Evolutionary conservation across 2,113 vertebrate species (phyloP), one percentile per base, ranked within the genome.

Genomic region (Corythoichthys intestinalis): DNA sequence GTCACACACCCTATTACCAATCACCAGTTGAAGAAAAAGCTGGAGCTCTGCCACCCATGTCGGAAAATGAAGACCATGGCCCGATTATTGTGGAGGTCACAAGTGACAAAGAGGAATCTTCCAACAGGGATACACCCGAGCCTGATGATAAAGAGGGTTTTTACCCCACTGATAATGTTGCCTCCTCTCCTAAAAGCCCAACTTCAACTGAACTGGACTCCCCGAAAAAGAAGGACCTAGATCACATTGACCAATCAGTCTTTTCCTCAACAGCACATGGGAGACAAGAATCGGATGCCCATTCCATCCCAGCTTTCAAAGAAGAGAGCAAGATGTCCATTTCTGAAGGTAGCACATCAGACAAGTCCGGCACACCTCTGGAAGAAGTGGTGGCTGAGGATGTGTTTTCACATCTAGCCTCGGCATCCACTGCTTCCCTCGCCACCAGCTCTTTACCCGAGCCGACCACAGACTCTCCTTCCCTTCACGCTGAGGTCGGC

Each of bases 241-340:
- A 72, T 17, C 87, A 91, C 80, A 90, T 79, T 74, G 91, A 81
- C 46, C 78, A 85, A 57, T 87, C 93, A 53, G 28, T 84, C 48
- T 77, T 83, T 50, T 83, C 64, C 50, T 76, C 85, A 66, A 75
- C 78, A 54, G 70, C 74, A 39, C 4, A 70, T 62, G 87, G 86
- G 70, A 91, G 92, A 79, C 89, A 90, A 44, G 92, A 93, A 75
- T 82, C 81, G 58, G 95, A 96, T 70, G 87, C 84, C 54, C 90
- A 87, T 76, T 93, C 90, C 69, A 93, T 93, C 4, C 84, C 92
- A 37, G 89, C 90, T 5, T 92, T 95, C 69, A 97, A 98, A 89
- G 97, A 98, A 76, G 96, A 99, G 12, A 96, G 94, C 14, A 99
- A 97, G 90, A 98, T 99, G 96, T 98, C 97, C 1, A 98, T 98